These are phyloP conservation scores for Hydriomena furcata DNA, from an alignment of 2,888 invertebrate genomes.

Conservation along the genomic window DNA sequence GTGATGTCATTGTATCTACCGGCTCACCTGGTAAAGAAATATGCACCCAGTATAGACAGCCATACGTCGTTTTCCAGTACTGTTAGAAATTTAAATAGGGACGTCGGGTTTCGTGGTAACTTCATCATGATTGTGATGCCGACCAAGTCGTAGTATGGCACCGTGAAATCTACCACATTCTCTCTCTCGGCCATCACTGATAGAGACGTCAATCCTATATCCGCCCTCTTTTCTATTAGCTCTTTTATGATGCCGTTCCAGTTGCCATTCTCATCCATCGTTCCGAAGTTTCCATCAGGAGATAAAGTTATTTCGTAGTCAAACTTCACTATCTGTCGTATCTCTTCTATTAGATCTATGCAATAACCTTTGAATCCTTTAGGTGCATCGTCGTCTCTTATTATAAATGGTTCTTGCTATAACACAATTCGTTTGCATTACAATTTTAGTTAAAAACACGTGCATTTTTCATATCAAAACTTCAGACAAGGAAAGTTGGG, in stretches of 20 bases:
- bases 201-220: conserved; percentile 96
- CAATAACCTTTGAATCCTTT: conserved; percentile 94
- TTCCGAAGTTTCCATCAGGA: conserved; percentile 93
- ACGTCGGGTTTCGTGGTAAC: conserved; percentile 93
- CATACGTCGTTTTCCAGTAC: conserved; percentile 98
- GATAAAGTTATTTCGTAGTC: conserved; percentile 94
- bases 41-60: conserved; percentile 97
- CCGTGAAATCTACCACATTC: conserved; percentile 98
- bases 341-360: conserved; percentile 95
- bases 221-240: conserved; percentile 92
- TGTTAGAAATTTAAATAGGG: conserved; percentile 97
- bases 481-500: conserved; percentile 43
- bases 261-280: conserved; percentile 92
- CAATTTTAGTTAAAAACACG: not conserved
- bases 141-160: conserved; percentile 98
- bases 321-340: conserved; percentile 92
- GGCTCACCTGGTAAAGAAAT: conserved; percentile 94
- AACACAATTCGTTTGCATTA: conserved; percentile 14
- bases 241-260: conserved; percentile 95
- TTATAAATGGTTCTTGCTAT: conserved; percentile 93
- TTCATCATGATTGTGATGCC: conserved; percentile 98
- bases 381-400: conserved; percentile 85
- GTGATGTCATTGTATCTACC: conserved; percentile 41
- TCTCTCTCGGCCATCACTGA: conserved; percentile 99
- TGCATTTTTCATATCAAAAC: conserved; percentile 41